phyloP scores from a whole-genome alignment of 2,888 invertebrate genomes.

The Dynastes grantii region DNA sequence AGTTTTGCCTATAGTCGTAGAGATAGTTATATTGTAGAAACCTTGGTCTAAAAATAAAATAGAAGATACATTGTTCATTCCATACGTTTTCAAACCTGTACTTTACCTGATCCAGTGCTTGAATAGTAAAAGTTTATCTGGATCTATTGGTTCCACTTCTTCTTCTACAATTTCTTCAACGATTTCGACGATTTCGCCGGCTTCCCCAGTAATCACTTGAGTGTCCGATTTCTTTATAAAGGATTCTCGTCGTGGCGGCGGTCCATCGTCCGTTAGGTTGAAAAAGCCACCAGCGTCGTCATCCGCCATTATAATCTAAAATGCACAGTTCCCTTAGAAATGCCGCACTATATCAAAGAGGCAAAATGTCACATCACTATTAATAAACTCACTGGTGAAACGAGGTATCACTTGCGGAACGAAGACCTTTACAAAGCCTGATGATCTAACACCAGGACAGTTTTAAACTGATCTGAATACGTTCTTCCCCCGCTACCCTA shows the following conservation, averaged over 20 bases:
- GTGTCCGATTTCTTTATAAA: slow-evolving; percentile 55
- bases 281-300: slow-evolving; percentile 63
- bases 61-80: not conserved
- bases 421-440: slow-evolving; percentile 60
- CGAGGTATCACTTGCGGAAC: slow-evolving; percentile 54
- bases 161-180: slow-evolving; percentile 55
- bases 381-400: slow-evolving; percentile 52
- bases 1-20: slow-evolving; percentile 88
- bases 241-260: slow-evolving; percentile 48
- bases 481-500: slow-evolving; percentile 62
- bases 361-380: slow-evolving; percentile 51
- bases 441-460: slow-evolving; percentile 64
- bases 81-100: not conserved
- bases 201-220: slow-evolving; percentile 60
- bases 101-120: slow-evolving; percentile 88
- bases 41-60: slow-evolving; percentile 75
- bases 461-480: slow-evolving; percentile 64
- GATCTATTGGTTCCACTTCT: slow-evolving; percentile 72
- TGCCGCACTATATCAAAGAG: slow-evolving; percentile 16
- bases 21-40: slow-evolving; percentile 87
- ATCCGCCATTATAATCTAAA: slow-evolving; percentile 58
- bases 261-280: slow-evolving; percentile 59
- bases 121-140: slow-evolving; percentile 80
- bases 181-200: slow-evolving; percentile 64
- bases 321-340: slow-evolving; percentile 42